Base-by-base conservation (phyloP, 1,140 invertebrate species). In the Drosophila busckii region DNA sequence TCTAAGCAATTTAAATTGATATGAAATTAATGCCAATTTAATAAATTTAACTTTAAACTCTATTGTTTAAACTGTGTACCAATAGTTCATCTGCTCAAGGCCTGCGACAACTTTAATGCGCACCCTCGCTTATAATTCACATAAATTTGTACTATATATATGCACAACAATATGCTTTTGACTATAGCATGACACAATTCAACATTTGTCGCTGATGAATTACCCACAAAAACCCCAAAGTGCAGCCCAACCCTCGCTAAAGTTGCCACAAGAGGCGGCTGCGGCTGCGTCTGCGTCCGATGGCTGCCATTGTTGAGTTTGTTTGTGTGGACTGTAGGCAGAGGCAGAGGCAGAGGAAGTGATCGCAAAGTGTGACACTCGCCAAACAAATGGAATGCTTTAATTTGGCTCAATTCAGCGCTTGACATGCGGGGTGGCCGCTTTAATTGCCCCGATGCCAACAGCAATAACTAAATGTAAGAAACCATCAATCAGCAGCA, bases 341-440 rank as follows among this genome's bases (percentile, higher is more conserved):
- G 35, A 7, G 19, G 19, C 9, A 12, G 29, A 12, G 52, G 29
- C 48, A 68, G 73, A 73, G 73, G 73, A 78, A 78, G 73, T 78
- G 68, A 49, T 73, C 68, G 37, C 59, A 80, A 78, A 78, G 73
- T 78, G 73, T 78, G 73, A 78, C 73, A 80, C 70, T 78, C 45
- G 52, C 73, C 50, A 70, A 68, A 73, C 54, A 80, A 80, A 73
- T 78, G 73, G 73, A 80, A 78, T 78, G 75, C 75, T 78, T 80
- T 73, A 78, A 78, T 78, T 78, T 78, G 73, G 75, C 75, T 78
- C 75, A 78, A 82, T 78, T 78, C 73, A 70, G 38, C 38, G 59
- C 60, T 78, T 78, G 73, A 80, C 73, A 78, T 78, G 69, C 69
- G 73, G 73, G 73, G 73, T 80, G 75, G 73, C 73, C 54, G 42